phyloP scores from a whole-genome alignment of 2,113 vertebrate genomes.

The Chroicocephalus ridibundus region DNA sequence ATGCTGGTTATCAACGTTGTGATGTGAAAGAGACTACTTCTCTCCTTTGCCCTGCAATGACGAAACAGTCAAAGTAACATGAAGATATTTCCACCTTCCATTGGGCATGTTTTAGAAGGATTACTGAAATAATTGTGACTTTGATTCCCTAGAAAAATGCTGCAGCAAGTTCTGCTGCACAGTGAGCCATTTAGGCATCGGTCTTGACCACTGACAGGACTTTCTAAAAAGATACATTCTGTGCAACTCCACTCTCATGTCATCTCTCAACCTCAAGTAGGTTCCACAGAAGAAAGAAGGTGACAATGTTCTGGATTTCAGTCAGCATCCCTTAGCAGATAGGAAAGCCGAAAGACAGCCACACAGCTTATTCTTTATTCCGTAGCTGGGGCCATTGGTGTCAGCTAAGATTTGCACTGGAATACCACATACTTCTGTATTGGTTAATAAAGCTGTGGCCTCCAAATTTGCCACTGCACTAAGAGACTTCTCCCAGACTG shows the following conservation, averaged over 20 bases:
- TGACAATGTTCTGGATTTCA: not conserved
- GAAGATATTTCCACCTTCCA: not conserved
- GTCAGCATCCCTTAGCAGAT: not conserved
- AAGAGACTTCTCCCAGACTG: not conserved
- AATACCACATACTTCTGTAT: not conserved
- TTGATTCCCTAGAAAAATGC: not conserved
- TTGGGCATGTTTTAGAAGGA: not conserved
- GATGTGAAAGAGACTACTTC: not conserved
- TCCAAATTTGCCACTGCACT: not conserved
- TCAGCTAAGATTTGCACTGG: not conserved
- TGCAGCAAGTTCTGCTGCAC: not conserved
- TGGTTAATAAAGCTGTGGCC: constrained; percentile 18
- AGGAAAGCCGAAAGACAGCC: not conserved
- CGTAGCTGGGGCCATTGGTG: not conserved
- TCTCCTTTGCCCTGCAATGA: not conserved
- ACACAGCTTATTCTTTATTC: not conserved
- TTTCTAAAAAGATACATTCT: not conserved
- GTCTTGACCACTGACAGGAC: not conserved
- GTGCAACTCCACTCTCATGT: not conserved
- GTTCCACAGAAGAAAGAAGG: not conserved
- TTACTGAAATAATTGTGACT: not conserved
- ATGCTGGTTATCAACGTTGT: accelerated
- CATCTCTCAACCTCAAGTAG: not conserved
- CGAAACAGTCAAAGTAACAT: not conserved
- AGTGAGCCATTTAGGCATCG: not conserved